These are phyloP conservation scores for Tragelaphus imberbis DNA, from an alignment of 2,113 vertebrate genomes.

Conservation along the genomic window DNA sequence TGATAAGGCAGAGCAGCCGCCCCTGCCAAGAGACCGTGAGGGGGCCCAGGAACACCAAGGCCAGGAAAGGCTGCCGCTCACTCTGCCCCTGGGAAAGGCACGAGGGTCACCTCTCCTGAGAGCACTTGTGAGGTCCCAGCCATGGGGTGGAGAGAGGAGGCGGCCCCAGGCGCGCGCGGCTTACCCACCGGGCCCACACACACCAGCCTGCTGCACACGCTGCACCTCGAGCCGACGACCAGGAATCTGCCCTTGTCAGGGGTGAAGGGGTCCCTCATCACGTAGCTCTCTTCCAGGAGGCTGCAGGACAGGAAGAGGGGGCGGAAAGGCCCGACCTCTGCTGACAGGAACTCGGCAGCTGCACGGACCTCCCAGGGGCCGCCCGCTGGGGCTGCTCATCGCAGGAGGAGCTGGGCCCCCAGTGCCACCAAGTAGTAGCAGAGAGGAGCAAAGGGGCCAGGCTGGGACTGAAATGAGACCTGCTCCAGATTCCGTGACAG, in stretches of 20 bases:
- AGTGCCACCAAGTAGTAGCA: rapidly evolving
- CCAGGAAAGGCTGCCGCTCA: not conserved
- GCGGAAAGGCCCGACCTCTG: not conserved
- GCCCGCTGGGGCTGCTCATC: rapidly evolving
- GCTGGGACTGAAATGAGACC: not conserved
- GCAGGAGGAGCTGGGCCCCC: not conserved
- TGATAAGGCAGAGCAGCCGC: not conserved
- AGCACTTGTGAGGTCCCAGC: not conserved
- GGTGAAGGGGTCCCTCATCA: conserved; percentile 89
- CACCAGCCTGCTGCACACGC: conserved; percentile 81
- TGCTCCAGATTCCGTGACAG: not conserved
- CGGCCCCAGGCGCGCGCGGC: not conserved
- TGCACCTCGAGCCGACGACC: conserved; percentile 85
- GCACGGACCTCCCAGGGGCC: not conserved
- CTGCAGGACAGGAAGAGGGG: conserved; percentile 67
- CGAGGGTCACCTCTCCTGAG: not conserved
- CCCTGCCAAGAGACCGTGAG: not conserved
- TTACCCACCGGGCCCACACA: conserved; percentile 85
- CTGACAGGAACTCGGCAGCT: rapidly evolving
- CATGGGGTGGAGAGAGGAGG: not conserved
- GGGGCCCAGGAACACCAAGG: not conserved
- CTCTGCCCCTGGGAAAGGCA: not conserved
- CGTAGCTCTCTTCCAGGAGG: conserved; percentile 88
- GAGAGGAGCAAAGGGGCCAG: not conserved
- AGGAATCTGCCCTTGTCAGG: conserved; percentile 87